Evolutionary conservation across 2,888 invertebrate species (phyloP).

Genomic region (Rotaria socialis): DNA sequence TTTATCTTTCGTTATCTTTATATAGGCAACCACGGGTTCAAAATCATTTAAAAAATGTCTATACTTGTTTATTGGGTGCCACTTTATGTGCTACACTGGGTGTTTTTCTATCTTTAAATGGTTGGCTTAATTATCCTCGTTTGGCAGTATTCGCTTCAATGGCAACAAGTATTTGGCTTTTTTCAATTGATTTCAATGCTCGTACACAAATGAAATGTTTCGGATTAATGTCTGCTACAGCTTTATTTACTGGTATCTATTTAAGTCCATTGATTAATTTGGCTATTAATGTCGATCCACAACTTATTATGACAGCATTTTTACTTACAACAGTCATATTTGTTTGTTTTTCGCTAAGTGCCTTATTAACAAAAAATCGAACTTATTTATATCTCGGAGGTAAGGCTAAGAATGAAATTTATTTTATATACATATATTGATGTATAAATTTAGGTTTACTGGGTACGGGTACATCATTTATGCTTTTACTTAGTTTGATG

Average conservation of each 20-base stretch:
- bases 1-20: conserved; percentile 46
- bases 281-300: conserved; percentile 36
- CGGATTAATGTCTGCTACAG: conserved; percentile 78
- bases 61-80: conserved; percentile 80
- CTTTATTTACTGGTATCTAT: conserved; percentile 70
- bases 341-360: conserved; percentile 80
- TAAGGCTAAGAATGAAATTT: conserved; percentile 39
- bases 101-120: conserved; percentile 73
- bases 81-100: conserved; percentile 75
- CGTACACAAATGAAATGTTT: conserved; percentile 68
- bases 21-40: conserved; percentile 79
- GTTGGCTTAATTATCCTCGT: conserved; percentile 65
- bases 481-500: conserved; percentile 70
- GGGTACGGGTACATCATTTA: conserved; percentile 74
- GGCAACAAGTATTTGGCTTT: conserved; percentile 72
- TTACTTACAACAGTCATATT: conserved; percentile 80
- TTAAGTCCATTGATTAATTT: conserved; percentile 34
- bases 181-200: conserved; percentile 70
- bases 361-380: conserved; percentile 76
- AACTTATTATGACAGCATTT: conserved; percentile 69
- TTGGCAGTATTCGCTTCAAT: conserved; percentile 73
- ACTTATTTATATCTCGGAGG: conserved; percentile 85
- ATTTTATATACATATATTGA: not conserved
- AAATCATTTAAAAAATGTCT: conserved; percentile 88
- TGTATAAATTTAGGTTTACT: conserved; percentile 63